A percentile compares a stretch with the other conserved stretches of the same genome.
Evolutionary conservation across 2,888 invertebrate genomes (phyloP).

Genomic region (Amphiduros pacificus): DNA sequence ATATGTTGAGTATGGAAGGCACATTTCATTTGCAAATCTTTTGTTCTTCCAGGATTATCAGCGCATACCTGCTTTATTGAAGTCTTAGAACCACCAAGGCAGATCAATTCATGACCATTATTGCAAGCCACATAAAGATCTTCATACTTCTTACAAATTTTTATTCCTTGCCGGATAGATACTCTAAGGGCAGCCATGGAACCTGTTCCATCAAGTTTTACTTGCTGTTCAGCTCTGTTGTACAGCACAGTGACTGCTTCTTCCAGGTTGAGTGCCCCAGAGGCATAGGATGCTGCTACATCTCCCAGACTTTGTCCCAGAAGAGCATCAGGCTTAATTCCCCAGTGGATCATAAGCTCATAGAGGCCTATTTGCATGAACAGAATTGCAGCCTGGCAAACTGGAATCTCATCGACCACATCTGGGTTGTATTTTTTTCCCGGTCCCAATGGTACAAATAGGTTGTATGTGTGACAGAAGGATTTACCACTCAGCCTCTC

Average conservation of each 20-base stretch:
- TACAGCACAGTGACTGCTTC: slow-evolving; percentile 14
- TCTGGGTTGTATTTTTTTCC: slow-evolving; percentile 1
- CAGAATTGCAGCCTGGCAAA: slow-evolving; percentile 12
- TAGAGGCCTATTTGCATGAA: slow-evolving; percentile 16
- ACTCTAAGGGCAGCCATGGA: slow-evolving; percentile 25
- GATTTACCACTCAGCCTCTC: slow-evolving; percentile 19
- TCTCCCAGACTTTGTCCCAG: slow-evolving; percentile 24
- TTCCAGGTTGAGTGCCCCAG: slow-evolving; percentile 18
- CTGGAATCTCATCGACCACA: slow-evolving; percentile 4
- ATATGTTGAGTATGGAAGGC: slow-evolving; percentile 24
- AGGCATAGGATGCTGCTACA: slow-evolving; percentile 17
- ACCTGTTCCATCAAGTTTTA: slow-evolving; percentile 20
- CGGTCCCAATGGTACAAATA: background rate
- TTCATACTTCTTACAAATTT: slow-evolving; percentile 5
- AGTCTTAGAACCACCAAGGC: slow-evolving; percentile 19
- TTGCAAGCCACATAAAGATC: slow-evolving; percentile 25
- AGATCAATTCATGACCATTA: slow-evolving; percentile 20
- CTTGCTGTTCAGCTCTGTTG: slow-evolving; percentile 12
- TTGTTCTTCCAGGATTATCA: slow-evolving; percentile 16
- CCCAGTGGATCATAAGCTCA: slow-evolving; percentile 11
- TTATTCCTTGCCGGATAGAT: slow-evolving; percentile 11
- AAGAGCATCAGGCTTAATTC: slow-evolving; percentile 12
- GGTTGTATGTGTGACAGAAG: slow-evolving; percentile 12
- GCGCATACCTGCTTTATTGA: slow-evolving; percentile 12
- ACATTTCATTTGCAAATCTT: slow-evolving; percentile 18